phyloP scores from a whole-genome alignment of 2,113 vertebrate genomes.

The Chascanopsetta lugubris region DNA sequence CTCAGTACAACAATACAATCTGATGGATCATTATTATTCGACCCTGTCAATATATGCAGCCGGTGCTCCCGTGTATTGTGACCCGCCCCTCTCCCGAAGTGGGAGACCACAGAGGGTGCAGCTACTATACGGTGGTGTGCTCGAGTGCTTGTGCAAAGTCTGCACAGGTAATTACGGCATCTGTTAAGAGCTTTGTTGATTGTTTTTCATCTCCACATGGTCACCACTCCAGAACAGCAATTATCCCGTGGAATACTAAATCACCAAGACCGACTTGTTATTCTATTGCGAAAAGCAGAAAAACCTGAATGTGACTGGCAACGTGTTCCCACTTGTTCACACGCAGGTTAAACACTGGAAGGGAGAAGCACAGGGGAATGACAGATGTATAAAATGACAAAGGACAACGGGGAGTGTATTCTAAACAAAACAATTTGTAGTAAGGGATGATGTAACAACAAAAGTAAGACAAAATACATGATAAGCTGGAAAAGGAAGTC shows the following conservation, averaged over 20 bases:
- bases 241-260: constrained; percentile 78
- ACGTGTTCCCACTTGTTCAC: constrained; percentile 42
- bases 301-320: constrained; percentile 45
- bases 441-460: not conserved
- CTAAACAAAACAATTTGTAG: not conserved
- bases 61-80: constrained; percentile 34
- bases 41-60: constrained; percentile 48
- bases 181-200: constrained; percentile 82
- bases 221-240: constrained; percentile 84
- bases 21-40: constrained; percentile 30
- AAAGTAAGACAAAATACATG: no score
- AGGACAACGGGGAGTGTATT: not conserved
- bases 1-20: constrained; percentile 20
- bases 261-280: constrained; percentile 71
- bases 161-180: constrained; percentile 85
- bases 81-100: constrained; percentile 50
- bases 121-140: constrained; percentile 49
- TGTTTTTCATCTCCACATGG: constrained; percentile 86
- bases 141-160: constrained; percentile 58
- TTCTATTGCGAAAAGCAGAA: constrained; percentile 62
- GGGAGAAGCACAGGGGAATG: not conserved
- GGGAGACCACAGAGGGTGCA: constrained; percentile 52
- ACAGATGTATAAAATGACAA: constrained; percentile 9
- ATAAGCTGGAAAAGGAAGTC: not conserved
- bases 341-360: constrained; percentile 34